A percentile compares a stretch with the other conserved stretches of the same genome.
phyloP scores from a whole-genome alignment of 2,113 vertebrate species.

The Emydocephalus ijimae region DNA sequence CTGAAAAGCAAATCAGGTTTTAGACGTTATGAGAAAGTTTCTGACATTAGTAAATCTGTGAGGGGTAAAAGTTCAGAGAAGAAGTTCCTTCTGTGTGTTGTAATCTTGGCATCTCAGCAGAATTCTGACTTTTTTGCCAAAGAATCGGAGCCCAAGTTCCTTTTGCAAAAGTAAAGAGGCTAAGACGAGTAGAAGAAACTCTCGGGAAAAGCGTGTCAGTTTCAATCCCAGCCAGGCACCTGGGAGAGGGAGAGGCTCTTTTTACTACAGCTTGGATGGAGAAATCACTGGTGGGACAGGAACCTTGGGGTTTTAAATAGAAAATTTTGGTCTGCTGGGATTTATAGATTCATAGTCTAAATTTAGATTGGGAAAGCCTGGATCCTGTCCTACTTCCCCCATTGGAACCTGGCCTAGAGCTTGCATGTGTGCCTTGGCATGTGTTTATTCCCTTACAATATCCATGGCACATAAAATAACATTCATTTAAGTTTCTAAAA shows the following conservation, averaged over 20 bases:
- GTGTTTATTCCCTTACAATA: background rate
- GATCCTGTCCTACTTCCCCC: background rate
- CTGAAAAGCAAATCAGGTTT: constrained; percentile 60
- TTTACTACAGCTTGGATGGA: background rate
- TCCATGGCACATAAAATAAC: background rate
- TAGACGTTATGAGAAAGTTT: constrained; percentile 48
- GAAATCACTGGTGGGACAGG: background rate
- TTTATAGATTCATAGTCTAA: background rate
- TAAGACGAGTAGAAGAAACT: background rate
- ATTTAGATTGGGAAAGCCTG: background rate
- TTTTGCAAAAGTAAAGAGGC: background rate
- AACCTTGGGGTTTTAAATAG: too few relatives aligned
- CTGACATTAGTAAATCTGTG: constrained; percentile 12
- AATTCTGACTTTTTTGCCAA: background rate
- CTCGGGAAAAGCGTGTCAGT: background rate
- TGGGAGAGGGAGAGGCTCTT: background rate
- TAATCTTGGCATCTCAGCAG: background rate
- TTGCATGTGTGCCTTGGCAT: background rate
- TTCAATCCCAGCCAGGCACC: background rate
- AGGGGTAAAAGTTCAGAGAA: constrained; percentile 17
- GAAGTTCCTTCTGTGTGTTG: background rate
- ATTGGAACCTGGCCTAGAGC: background rate
- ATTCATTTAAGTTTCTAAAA: background rate
- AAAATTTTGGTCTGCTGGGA: background rate
- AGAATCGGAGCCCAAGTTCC: background rate